Evolutionary conservation across 2,888 invertebrate species (phyloP), one percentile per base, ranked within the genome.

Genomic region (Euplagia quadripunctaria): DNA sequence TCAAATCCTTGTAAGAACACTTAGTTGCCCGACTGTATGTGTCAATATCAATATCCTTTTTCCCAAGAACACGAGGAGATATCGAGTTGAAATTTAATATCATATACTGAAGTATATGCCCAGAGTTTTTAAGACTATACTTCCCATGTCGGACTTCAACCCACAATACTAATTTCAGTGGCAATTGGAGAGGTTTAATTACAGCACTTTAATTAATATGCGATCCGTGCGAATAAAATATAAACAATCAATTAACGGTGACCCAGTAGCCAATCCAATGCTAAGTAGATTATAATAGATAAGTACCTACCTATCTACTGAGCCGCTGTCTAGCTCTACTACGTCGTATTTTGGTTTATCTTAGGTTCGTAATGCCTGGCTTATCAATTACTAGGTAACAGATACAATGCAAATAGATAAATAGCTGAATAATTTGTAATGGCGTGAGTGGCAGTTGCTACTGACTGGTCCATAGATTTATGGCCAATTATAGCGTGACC

Each of bases 261-360:
- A 87, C 86, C 87, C 80, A 85, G 75, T 85, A 84, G 81, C 77
- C 77, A 80, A 81, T 80, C 75, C 78, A 73, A 72, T 61, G 12
- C 63, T 82, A 85, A 85, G 79, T 84, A 80, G 83, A 88, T 89
- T 85, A 88, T 87, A 68, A 66, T 69, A 20, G 31, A 58, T 20
- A 20, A 11, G 20, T 58, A 20, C 51, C n/a, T n/a, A 67, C 3
- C 31, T 49, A 67, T 46, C 68, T 71, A 51, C 55, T 65, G 49
- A 14, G 64, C 67, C 65, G 49, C 70, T 52, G 72, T 78, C 78
- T 72, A 78, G 80, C 72, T 73, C 63, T 75, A 84, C 85, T 88
- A 71, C 88, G 86, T 81, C 86, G 85, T 86, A 72, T 68, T 76
- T 70, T 77, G 69, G 77, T 80, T 81, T 82, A 83, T 82, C 67